Base-by-base conservation (phyloP, 2,797 vertebrate species). In the Cossypha heuglini region DNA sequence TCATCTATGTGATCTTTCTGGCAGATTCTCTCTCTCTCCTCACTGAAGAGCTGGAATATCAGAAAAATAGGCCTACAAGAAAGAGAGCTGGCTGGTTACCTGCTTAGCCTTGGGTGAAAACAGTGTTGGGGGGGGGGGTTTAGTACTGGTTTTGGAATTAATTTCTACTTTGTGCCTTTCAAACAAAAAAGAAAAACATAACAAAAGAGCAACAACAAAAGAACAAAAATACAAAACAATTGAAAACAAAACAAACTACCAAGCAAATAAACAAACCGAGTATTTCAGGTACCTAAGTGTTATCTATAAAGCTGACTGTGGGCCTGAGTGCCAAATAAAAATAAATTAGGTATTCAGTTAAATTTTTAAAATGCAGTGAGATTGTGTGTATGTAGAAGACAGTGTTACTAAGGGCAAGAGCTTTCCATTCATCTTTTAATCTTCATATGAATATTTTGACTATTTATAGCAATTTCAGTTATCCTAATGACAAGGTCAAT, bases 51-150 rank as follows among this genome's bases (percentile, higher is more conserved):
- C 46, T 48, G 46, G 46, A 61, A 52, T 68, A 48, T 37, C 7
- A 75, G 62, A 75, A 78, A 82, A 72, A 67, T 2, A 49, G 4
- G 3, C 13, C 42, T n/a, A 19, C 0, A 59, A 9, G 11, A 26
- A 64, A 40, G 10, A 19, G 5, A 29, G 4, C 13, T 69, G 26
- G 10, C 28, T 73, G 13, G 5, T 51, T 61, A 35, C 7, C 17
- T 51, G 35, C 8, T 68, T 42, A 13, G 9, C 10, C 54, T 76
- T 4, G 1, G 6, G 8, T 66, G 21, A 76, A 91, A 74, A 71
- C 8, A 16, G 6, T 33, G n/a, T n/a, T n/a, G n/a, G 4, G 6
- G 20, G 6, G 6, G 8, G 13, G 12, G 7, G 5, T 1, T 67
- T 68, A 19, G 10, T 45, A 38, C 3, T 40, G 16, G 11, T 63